Percentiles rank a stretch among this genome's conserved stretches.
phyloP scores from a whole-genome alignment of 2,888 invertebrate genomes.

The Apotomis turbidana region DNA sequence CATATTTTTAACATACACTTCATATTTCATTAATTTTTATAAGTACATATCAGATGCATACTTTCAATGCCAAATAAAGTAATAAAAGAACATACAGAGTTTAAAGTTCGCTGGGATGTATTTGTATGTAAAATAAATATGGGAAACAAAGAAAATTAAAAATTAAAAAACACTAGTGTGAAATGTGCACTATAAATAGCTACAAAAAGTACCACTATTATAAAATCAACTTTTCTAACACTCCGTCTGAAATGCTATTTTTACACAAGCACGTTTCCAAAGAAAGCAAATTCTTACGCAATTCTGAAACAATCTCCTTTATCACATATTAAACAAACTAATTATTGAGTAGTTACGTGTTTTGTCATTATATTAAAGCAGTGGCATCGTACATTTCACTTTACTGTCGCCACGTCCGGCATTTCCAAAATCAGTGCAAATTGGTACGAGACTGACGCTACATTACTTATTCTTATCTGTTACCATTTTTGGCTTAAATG shows the following conservation, averaged over 20 bases:
- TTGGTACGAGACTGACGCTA: constrained; percentile 33
- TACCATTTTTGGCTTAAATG: constrained; percentile 32
- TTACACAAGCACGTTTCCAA: not conserved
- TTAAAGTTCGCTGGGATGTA: too few relatives aligned
- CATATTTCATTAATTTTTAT: too few relatives aligned
- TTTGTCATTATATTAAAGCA: constrained; percentile 19
- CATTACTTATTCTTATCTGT: constrained; percentile 37
- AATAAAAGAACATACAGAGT: too few relatives aligned
- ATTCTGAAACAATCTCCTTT: constrained; percentile 26
- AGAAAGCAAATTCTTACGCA: constrained; percentile 22
- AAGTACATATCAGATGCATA: too few relatives aligned
- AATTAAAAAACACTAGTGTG: too few relatives aligned
- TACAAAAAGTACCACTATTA: too few relatives aligned
- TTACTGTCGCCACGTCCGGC: constrained; percentile 29
- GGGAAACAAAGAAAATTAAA: too few relatives aligned
- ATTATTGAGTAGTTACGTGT: constrained; percentile 29
- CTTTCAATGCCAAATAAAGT: too few relatives aligned
- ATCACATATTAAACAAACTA: constrained; percentile 33
- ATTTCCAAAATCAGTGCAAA: constrained; percentile 36
- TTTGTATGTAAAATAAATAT: too few relatives aligned
- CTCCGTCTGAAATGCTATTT: not conserved
- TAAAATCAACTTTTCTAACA: too few relatives aligned
- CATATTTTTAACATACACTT: too few relatives aligned
- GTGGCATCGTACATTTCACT: constrained; percentile 30
- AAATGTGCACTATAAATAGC: too few relatives aligned